Conservation (phyloP, 2,888 invertebrate species). For the Sceliomorpha sp. region DNA sequence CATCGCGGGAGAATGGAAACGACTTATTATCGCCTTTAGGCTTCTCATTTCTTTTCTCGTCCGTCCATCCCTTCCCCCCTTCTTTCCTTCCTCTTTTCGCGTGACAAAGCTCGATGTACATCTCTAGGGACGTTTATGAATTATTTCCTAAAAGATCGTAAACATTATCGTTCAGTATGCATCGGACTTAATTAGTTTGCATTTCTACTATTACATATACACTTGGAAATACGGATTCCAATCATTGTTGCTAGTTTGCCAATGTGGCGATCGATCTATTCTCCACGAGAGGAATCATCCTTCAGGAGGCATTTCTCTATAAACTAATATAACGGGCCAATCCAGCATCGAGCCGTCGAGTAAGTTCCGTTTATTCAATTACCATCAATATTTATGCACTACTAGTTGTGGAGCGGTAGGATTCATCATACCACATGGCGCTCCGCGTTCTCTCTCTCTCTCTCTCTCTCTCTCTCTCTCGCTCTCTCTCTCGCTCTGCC, state of each 20-base stretch:
- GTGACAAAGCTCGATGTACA: too few relatives aligned
- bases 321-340: conserved; percentile 16
- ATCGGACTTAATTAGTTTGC: conserved; percentile 26
- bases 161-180: conserved; percentile 17
- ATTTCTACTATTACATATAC: conserved; percentile 1
- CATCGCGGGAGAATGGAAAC: too few relatives aligned
- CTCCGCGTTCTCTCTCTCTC: conserved; percentile 4
- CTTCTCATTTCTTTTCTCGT: too few relatives aligned
- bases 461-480: too few relatives aligned
- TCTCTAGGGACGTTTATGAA: too few relatives aligned
- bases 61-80: too few relatives aligned
- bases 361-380: conserved; percentile 19
- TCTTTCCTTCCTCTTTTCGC: too few relatives aligned
- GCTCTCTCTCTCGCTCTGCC: too few relatives aligned
- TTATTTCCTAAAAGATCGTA: too few relatives aligned
- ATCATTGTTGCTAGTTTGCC: not conserved
- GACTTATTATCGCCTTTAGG: too few relatives aligned
- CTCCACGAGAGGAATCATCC: not conserved
- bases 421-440: conserved; percentile 12
- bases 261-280: conserved; percentile 9
- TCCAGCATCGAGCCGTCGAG: conserved; percentile 4
- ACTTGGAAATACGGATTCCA: conserved; percentile 9
- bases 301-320: conserved; percentile 3
- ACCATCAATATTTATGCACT: conserved; percentile 27
- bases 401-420: conserved; percentile 16